Percentiles rank a stretch among this genome's conserved stretches.
Evolutionary conservation across 2,113 vertebrate species (phyloP).

Genomic region (Cynoglossus semilaevis): DNA sequence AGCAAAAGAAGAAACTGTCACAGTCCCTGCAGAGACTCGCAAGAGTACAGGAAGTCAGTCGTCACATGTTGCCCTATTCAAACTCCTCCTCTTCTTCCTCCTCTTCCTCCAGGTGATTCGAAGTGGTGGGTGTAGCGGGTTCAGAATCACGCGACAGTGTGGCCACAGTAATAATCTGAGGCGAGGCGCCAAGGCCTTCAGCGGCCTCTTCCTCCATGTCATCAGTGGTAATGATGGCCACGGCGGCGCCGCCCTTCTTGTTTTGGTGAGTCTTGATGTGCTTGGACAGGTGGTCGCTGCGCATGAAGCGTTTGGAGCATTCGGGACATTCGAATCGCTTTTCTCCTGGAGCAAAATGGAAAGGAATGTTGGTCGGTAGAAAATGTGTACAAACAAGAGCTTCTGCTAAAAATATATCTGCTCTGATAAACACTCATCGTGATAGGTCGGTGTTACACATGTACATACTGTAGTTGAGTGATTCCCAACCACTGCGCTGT

Average conservation of each 20-base stretch:
- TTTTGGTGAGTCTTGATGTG: constrained; percentile 99
- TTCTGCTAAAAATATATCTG: too few relatives aligned
- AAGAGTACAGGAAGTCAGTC: constrained; percentile 51
- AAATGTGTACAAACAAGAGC: too few relatives aligned
- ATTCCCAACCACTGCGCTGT: too few relatives aligned
- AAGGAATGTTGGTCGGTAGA: not conserved
- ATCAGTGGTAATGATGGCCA: constrained; percentile 96
- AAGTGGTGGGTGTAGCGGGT: constrained; percentile 92
- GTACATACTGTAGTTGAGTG: too few relatives aligned
- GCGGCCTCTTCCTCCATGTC: constrained; percentile 93
- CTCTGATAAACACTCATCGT: too few relatives aligned
- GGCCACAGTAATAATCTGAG: constrained; percentile 94
- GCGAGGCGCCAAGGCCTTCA: constrained; percentile 88
- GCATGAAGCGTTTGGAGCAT: constrained; percentile 98
- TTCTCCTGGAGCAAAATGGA: constrained; percentile 79
- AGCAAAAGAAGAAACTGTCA: constrained; percentile 20
- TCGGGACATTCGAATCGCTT: constrained; percentile 98
- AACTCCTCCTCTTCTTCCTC: constrained; percentile 77
- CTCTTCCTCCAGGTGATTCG: constrained; percentile 89
- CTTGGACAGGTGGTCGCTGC: constrained; percentile 98
- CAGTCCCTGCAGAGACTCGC: constrained; percentile 34
- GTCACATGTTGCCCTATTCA: constrained; percentile 47
- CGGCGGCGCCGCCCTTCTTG: constrained; percentile 92
- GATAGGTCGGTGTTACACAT: too few relatives aligned
- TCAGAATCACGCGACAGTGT: constrained; percentile 95